Base-by-base conservation (phyloP, 2,113 vertebrate genomes). In the Tenrec ecaudatus region DNA sequence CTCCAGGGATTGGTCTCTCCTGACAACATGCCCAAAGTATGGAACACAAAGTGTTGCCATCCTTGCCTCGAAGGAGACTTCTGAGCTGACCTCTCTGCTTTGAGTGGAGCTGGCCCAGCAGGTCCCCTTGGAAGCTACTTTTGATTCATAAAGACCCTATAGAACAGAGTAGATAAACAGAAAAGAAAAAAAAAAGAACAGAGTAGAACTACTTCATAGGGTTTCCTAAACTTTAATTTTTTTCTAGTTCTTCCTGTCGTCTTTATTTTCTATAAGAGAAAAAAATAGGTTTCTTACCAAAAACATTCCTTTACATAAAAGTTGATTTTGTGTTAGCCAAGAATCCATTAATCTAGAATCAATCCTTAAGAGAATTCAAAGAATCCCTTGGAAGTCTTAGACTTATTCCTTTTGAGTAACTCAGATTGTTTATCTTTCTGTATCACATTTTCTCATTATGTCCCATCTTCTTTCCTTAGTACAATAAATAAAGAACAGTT, bases 401-500 rank as follows among this genome's bases (percentile, higher is more conserved):
- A 66, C 83, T 90, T 92, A 9, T 78, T 91, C 23, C 11, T 4
- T 76, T 82, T 33, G 20, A 75, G 79, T 76, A 93, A 58, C 17
- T 93, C 33, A 79, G 22, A 76, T 84, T 81, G 64, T 20, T 86
- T 6, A n/a, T 75, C 10, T 84, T 68, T 86, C 33, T 27, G 0
- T 69, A 10, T 78, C 15, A 2, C 19, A 11, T 31, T 68, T 96
- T 92, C 93, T 97, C 68, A 96, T 36, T 92, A 57, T 97, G 58
- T 97, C 60, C 86, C 85, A 43, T 96, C 93, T 84, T 95, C 58
- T 97, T 68, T 97, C 91, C 79, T 0, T 97, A 99, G 99, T 97
- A 99, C 99, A 4, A 99, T 99, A 98, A 99, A 98, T 97, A 99
- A 99, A 98, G 99, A 99, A 31, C 99, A 99, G 90, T 99, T 99